These are phyloP conservation scores for Congeria kusceri DNA, from an alignment of 2,888 invertebrate species.

Conservation along the genomic window DNA sequence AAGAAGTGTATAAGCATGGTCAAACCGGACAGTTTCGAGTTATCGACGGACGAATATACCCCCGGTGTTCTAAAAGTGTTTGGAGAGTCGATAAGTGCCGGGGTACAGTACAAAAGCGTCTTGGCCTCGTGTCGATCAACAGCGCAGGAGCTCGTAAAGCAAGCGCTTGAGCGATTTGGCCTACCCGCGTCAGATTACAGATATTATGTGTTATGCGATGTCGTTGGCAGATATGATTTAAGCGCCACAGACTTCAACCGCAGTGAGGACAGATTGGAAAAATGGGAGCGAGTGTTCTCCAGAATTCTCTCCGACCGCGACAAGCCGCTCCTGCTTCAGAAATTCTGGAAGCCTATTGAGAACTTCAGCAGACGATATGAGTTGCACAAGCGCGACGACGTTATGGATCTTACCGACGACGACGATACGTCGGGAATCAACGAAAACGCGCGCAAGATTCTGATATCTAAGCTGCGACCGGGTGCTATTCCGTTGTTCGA, in stretches of 20 bases:
- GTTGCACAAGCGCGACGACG: constrained; percentile 72
- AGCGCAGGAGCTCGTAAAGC: constrained; percentile 79
- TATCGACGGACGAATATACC: constrained; percentile 78
- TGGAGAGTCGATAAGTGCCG: constrained; percentile 79
- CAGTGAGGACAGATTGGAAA: constrained; percentile 43
- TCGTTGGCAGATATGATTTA: constrained; percentile 71
- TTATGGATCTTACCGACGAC: constrained; percentile 63
- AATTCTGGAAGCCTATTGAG: constrained; percentile 82
- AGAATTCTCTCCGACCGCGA: constrained; percentile 78
- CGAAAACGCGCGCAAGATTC: constrained; percentile 79
- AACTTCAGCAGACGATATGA: constrained; percentile 81
- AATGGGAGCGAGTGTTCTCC: constrained; percentile 77
- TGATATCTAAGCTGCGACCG: constrained; percentile 76
- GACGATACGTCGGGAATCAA: constrained; percentile 80
- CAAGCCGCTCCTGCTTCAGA: constrained; percentile 79
- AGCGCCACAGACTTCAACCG: constrained; percentile 16
- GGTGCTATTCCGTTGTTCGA: constrained; percentile 74
- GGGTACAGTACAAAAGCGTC: constrained; percentile 82
- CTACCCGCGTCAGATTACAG: constrained; percentile 66
- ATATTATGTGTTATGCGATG: constrained; percentile 82
- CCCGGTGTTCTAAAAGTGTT: constrained; percentile 81
- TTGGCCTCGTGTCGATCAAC: constrained; percentile 80
- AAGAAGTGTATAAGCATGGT: constrained; percentile 39
- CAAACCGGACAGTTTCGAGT: constrained; percentile 62
- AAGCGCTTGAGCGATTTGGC: constrained; percentile 80